Base-by-base conservation (phyloP, 2,888 invertebrate genomes). In the Biston betularia region DNA sequence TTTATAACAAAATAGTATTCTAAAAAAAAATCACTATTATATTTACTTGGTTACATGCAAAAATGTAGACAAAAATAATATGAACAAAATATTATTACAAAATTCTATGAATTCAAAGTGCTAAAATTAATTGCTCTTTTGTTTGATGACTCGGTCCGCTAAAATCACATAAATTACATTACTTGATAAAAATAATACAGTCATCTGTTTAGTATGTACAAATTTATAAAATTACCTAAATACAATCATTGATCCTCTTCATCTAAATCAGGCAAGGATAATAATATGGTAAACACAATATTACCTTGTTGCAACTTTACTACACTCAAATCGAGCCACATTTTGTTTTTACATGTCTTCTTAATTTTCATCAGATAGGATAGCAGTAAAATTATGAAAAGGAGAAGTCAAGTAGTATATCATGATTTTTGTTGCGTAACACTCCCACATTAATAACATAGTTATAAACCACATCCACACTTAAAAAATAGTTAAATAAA, bases 191-290 rank as follows among this genome's bases (percentile, higher is more conserved):
- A 73, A 59, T 71, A 64, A 68, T 68, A 71, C 65, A 69, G 68
- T 68, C 63, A 65, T 70, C 69, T 65, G 68, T 40, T 64, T 64
- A 63, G 61, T 72, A 64, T 90, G 81, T 90, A 91, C 90, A 91
- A 87, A 86, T 89, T 86, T 89, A 88, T 88, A 89, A 88, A 87
- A 89, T 88, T 86, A 87, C 81, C 78, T 83, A 79, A 75, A 75
- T 71, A 75, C 70, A 71, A 63, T 73, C 69, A 72, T 71, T 75
- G 67, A 78, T 75, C 78, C 76, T 80, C 79, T 68, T 64, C 50
- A 66, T 53, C 55, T 64, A 50, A 63, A 63, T 57, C 61, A 58
- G 70, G 65, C 59, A 65, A 65, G 49, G 53, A 54, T 24, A 53
- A 68, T 61, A 70, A 69, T 65, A 65, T 63, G 61, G 68, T 71